Percentiles rank a stretch among this genome's conserved stretches.
These are phyloP conservation scores for Tiaroga cobitis DNA, from an alignment of 2,797 vertebrate genomes.

Conservation along the genomic window DNA sequence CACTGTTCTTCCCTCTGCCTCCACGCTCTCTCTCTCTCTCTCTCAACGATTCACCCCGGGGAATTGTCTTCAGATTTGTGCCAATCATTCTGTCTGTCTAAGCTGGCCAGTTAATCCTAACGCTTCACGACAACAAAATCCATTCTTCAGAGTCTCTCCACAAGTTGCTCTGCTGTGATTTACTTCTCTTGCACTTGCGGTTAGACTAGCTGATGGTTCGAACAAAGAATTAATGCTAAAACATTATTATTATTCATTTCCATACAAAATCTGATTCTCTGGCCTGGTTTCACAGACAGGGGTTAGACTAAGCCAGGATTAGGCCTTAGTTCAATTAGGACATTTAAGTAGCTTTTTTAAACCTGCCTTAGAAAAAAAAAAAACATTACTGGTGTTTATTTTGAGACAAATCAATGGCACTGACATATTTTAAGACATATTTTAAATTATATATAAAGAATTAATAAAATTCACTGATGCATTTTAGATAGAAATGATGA, in stretches of 20 bases:
- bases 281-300: no score
- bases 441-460: neutral
- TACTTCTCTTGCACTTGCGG: constrained; percentile 32
- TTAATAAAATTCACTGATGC: neutral
- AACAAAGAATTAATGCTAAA: constrained; percentile 8
- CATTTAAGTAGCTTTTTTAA: no score
- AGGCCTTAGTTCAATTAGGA: no score
- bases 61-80: constrained; percentile 59
- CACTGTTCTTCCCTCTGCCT: constrained; percentile 30
- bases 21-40: constrained; percentile 20
- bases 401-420: no score
- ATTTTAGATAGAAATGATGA: neutral
- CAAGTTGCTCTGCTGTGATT: neutral
- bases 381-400: no score
- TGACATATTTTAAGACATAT: no score
- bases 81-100: constrained; percentile 56
- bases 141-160: constrained; percentile 17
- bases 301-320: no score
- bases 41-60: constrained; percentile 37
- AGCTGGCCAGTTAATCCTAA: constrained; percentile 55
- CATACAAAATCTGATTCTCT: neutral
- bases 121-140: constrained; percentile 43
- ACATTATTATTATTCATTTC: neutral
- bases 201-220: constrained; percentile 32
- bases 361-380: no score